Evolutionary conservation across 2,113 vertebrate genomes (phyloP), one percentile per base, ranked within the genome.

Genomic region (Azemiops feae): DNA sequence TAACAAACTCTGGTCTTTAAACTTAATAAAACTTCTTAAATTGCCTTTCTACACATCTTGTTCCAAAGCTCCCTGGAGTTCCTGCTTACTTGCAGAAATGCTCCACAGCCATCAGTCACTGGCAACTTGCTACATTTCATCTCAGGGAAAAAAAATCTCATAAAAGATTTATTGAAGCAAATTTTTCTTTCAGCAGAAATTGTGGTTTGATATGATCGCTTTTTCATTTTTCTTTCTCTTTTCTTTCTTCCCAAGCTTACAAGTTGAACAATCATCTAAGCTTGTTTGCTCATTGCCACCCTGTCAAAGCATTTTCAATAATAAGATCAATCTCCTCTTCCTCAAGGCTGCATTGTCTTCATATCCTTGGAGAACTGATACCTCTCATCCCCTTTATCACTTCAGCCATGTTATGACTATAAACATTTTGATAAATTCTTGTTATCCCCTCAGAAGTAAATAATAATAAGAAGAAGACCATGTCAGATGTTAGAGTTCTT

Each of bases 381-480:
- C 95, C 96, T 96, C 92, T 93, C 95, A 90, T 96, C 93, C 94
- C 94, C 96, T 97, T 97, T 96, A 97, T 97, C 97, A 96, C 94
- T 96, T 54, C 94, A 96, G 96, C 95, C 20, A 92, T 93, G 89
- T 97, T 96, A 95, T 94, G 96, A 97, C 96, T 96, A 95, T 95
- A 97, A 97, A 97, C 92, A 95, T 92, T 96, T 96, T 87, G 95
- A 96, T 97, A 97, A 97, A 58, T 94, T 95, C 95, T 93, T 96
- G 92, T 96, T 96, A 97, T 95, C 95, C 93, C 94, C 96, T 97
- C 94, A 88, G 94, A 95, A 97, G 92, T 95, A 97, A 89, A 43
- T 97, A 97, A 97, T 95, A 96, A 95, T 87, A 85, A 85, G 58
- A 97, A 52, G 0, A 97, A 97, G 30, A 69, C 12, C 64, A 7